phyloP scores from a whole-genome alignment of 2,888 invertebrate genomes.

The Tridacna crocea region DNA sequence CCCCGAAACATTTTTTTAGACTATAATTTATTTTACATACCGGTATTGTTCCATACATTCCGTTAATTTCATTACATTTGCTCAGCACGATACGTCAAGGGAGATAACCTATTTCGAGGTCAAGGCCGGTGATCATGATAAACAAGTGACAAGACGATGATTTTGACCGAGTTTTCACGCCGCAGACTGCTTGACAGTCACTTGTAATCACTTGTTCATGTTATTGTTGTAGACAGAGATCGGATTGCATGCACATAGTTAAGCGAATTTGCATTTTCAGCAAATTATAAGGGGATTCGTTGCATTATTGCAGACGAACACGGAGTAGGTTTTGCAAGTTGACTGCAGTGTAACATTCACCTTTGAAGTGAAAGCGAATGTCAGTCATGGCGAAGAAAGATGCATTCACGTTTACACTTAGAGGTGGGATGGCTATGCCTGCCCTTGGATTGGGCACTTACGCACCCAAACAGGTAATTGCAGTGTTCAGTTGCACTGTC shows the following conservation, averaged over 20 bases:
- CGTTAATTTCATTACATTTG: neutral
- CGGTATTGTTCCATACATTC: neutral
- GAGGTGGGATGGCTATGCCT: conserved; percentile 71
- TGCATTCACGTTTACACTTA: conserved; percentile 54
- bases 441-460: conserved; percentile 75
- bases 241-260: no score
- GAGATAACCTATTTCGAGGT: neutral
- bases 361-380: no score
- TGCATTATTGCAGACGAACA: no score
- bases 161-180: neutral
- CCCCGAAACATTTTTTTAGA: no score
- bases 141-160: neutral
- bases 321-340: no score
- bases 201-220: neutral
- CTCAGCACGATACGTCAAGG: neutral
- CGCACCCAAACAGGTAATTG: conserved; percentile 72
- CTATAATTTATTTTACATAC: no score
- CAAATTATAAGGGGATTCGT: no score
- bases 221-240: no score
- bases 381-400: conserved; percentile 11
- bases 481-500: neutral
- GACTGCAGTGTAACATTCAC: no score
- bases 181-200: conserved; percentile 1
- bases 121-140: neutral
- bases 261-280: no score